Evolutionary conservation across 2,797 vertebrate species (phyloP).

Genomic region (Potorous gilbertii): DNA sequence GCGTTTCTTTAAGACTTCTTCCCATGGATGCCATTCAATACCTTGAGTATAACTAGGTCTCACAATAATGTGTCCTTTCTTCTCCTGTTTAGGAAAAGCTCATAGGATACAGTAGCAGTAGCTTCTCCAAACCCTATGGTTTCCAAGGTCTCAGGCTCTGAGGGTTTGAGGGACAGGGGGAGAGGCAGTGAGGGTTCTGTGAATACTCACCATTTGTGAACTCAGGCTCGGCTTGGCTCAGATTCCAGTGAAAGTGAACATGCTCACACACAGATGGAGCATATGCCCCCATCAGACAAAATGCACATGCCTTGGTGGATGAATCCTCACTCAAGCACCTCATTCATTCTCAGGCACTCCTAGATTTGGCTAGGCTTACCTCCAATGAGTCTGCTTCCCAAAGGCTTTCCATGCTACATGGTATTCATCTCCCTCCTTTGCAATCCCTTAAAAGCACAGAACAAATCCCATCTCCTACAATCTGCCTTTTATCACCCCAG

Average conservation of each 20-base stretch:
- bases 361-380: neutral
- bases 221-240: slow-evolving; percentile 12
- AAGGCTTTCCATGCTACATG: neutral
- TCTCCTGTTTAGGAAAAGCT: neutral
- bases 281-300: neutral
- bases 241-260: slow-evolving; percentile 62
- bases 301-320: neutral
- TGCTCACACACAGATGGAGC: slow-evolving; percentile 50
- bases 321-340: neutral
- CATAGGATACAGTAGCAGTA: neutral
- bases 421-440: neutral
- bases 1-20: slow-evolving; percentile 13
- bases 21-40: neutral
- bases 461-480: neutral
- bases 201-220: slow-evolving; percentile 74
- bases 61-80: neutral
- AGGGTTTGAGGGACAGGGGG: neutral
- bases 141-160: neutral
- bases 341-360: neutral
- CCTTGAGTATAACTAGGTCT: no score
- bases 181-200: slow-evolving; percentile 22
- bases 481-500: neutral
- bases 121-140: neutral
- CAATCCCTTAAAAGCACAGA: neutral
- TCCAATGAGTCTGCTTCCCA: neutral